These are phyloP conservation scores for Anabacerthia variegaticeps DNA, from an alignment of 2,797 vertebrate species.

Conservation along the genomic window DNA sequence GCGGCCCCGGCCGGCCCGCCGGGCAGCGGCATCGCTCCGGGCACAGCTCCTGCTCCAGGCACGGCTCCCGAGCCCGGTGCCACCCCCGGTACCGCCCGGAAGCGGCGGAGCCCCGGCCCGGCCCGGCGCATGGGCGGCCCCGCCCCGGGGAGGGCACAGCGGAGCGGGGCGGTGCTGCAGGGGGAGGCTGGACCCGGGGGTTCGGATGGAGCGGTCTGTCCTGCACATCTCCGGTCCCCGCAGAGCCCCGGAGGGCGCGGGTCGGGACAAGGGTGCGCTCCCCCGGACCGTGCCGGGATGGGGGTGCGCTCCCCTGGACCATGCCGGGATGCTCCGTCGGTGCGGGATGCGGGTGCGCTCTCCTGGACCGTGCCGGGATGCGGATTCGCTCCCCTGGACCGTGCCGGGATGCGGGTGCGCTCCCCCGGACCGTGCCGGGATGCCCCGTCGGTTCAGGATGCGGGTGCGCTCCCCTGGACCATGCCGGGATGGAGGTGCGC, in stretches of 20 bases:
- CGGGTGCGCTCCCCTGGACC: too few relatives aligned
- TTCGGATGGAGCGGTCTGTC: rapidly evolving
- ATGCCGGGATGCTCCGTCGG: too few relatives aligned
- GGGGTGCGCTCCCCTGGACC: too few relatives aligned
- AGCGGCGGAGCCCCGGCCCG: neutral
- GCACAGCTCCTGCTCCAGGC: too few relatives aligned
- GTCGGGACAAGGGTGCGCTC: too few relatives aligned
- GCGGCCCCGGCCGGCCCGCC: neutral
- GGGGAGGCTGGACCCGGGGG: too few relatives aligned
- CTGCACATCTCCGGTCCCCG: neutral
- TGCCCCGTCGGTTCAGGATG: too few relatives aligned
- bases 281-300: too few relatives aligned
- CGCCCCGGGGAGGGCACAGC: neutral
- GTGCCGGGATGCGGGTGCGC: too few relatives aligned
- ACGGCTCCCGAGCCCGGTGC: neutral
- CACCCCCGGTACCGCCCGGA: neutral
- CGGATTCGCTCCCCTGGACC: neutral
- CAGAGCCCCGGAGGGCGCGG: neutral
- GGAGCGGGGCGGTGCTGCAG: neutral
- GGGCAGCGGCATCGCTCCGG: neutral
- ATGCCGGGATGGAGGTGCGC: neutral
- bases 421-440: too few relatives aligned
- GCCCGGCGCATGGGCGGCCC: neutral
- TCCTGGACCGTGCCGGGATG: neutral
- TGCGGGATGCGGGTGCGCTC: neutral